Conservation (phyloP, 2,113 vertebrate genomes). For the Caracal caracal region DNA sequence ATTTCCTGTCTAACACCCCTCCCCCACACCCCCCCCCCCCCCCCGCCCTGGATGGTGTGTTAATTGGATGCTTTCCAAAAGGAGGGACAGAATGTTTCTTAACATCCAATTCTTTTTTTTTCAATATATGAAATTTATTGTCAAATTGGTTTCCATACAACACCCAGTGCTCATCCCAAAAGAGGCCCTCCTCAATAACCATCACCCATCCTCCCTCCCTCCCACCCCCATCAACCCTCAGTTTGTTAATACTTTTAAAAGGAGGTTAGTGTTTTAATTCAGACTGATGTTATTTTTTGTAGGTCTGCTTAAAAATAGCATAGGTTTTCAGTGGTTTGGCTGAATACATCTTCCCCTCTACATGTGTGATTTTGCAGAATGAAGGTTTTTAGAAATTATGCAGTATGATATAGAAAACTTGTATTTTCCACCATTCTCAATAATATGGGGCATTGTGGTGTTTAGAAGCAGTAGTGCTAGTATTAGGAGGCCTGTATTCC, state of each 20-base stretch:
- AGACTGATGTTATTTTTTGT: neutral
- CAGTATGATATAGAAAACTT: neutral
- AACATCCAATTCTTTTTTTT: conserved; percentile 46
- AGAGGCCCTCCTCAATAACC: too few species aligned
- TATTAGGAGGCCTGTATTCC: too few species aligned
- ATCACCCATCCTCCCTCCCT: too few species aligned
- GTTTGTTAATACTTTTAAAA: neutral
- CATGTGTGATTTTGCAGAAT: neutral
- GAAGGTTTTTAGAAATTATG: neutral
- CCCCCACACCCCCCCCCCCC: neutral
- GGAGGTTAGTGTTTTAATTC: neutral
- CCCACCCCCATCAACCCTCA: too few species aligned
- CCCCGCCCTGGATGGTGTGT: neutral
- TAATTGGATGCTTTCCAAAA: conserved; percentile 73
- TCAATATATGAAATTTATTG: too few species aligned
- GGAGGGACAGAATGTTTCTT: conserved; percentile 70
- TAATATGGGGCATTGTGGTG: fast-evolving
- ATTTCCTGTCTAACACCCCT: conserved; percentile 43
- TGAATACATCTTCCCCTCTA: neutral
- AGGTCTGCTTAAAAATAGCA: neutral
- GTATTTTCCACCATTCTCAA: neutral
- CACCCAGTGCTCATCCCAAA: too few species aligned
- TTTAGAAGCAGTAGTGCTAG: neutral
- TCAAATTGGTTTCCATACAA: too few species aligned
- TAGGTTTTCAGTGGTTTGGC: neutral